Evolutionary conservation across 2,113 vertebrate species (phyloP), one percentile per base, ranked within the genome.

Genomic region (Actenoides lindsayi): DNA sequence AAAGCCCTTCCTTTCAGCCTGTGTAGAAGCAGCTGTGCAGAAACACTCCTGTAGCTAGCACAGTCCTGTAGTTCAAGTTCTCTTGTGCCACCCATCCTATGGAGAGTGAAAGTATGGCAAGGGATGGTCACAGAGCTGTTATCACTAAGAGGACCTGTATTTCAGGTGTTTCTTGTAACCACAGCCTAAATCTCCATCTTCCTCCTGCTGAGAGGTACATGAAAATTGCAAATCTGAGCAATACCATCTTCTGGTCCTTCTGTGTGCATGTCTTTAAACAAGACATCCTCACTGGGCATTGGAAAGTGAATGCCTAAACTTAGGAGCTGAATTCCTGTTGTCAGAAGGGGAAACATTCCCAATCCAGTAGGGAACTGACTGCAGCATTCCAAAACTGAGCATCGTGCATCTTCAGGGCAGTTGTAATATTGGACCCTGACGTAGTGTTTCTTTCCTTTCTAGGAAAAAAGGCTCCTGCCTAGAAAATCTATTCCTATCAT

Each of bases 271-370:
- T 42, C 42, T 42, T 42, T 42, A 42, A 42, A 42, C 16, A 42
- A 89, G 83, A 74, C 46, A 63, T 59, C 37, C 37, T 95, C 64
- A 42, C 13, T 46, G 59, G 76, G 67, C 95, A 92, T 4, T 89
- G 91, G 59, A 70, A 93, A 70, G 37, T 33, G 51, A 78, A 54
- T 71, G 59, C 37, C 64, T 93, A 87, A 94, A 96, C 94, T 94
- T 67, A 56, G 42, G 68, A 92, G 64, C 51, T 95, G 64, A 86
- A 92, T 92, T 94, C 59, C 67, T 89, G 46, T 48, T 89, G 64
- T 90, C 64, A 89, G 79, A 92, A 94, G n/a, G 57, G 59, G 46
- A 94, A 92, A 89, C 56, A 67, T 86, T 95, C 76, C 56, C 75
- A 86, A 24, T 83, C 86, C 79, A 37, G 50, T 83, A 90, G 50